These are phyloP conservation scores for Cyprinus carpio DNA, from an alignment of 2,113 vertebrate species.

Conservation along the genomic window DNA sequence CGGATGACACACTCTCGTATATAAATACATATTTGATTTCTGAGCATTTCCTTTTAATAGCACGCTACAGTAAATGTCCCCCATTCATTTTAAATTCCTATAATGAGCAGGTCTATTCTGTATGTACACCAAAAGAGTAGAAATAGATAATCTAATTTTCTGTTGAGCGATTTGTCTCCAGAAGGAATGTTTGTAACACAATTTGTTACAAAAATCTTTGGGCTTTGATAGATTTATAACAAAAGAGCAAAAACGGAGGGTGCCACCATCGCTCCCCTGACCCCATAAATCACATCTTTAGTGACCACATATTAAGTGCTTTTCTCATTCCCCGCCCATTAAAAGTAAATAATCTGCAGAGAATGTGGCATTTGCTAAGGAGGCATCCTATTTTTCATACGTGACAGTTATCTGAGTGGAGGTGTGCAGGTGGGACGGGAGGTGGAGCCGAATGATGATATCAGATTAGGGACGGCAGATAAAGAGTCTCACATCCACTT, in stretches of 20 bases:
- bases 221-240: slow-evolving; percentile 69
- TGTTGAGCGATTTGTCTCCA: slow-evolving; percentile 2
- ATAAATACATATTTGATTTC: slow-evolving; percentile 18
- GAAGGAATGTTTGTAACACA: slow-evolving; percentile 47
- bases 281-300: slow-evolving; percentile 75
- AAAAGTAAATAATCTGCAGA: slow-evolving; percentile 77
- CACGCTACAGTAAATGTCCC: neutral
- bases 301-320: slow-evolving; percentile 77
- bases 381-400: slow-evolving; percentile 69
- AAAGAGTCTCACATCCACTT: neutral
- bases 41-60: slow-evolving; percentile 9
- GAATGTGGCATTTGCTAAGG: slow-evolving; percentile 69
- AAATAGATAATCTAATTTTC: slow-evolving; percentile 48
- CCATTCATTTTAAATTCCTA: neutral
- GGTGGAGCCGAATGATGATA: slow-evolving; percentile 58
- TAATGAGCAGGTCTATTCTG: slow-evolving; percentile 16
- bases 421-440: slow-evolving; percentile 50
- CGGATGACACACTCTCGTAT: neutral
- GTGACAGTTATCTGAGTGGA: slow-evolving; percentile 74
- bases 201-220: slow-evolving; percentile 49
- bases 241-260: slow-evolving; percentile 58
- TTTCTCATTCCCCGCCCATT: slow-evolving; percentile 71
- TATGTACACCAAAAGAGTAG: neutral
- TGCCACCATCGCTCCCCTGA: slow-evolving; percentile 63
- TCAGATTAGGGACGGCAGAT: slow-evolving; percentile 35